phyloP scores from a whole-genome alignment of 2,797 vertebrate genomes.

The Chloroceryle amazona region DNA sequence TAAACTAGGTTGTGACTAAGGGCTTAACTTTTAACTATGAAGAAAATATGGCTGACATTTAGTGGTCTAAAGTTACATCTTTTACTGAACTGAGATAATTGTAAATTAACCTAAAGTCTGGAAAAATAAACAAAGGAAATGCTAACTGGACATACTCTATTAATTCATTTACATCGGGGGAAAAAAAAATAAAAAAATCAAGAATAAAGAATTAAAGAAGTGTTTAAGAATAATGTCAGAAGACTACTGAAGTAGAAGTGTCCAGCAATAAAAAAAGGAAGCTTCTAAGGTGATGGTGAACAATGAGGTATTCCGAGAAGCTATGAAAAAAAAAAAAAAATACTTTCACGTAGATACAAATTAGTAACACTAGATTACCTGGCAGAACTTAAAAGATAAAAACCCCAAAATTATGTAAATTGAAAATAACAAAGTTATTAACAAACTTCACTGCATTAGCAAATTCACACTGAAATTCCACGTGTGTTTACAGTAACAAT shows the following conservation, averaged over 20 bases:
- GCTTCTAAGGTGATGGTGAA: not conserved
- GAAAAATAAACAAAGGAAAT: not conserved
- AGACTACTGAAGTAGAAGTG: not conserved
- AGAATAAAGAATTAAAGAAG: not conserved
- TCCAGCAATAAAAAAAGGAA: not conserved
- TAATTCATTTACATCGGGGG: not conserved
- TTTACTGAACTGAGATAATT: not conserved
- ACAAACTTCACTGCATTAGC: not conserved
- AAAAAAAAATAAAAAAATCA: not conserved
- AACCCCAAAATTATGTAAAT: not conserved
- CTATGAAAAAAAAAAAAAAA: not conserved
- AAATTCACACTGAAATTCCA: not conserved
- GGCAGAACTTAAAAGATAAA: not conserved
- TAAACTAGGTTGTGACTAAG: not conserved
- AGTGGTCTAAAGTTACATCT: not conserved
- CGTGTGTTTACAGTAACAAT: not conserved
- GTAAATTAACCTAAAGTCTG: not conserved
- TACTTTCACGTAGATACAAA: not conserved
- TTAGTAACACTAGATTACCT: not conserved
- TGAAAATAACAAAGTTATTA: not conserved
- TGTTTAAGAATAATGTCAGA: not conserved
- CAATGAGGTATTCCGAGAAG: not conserved
- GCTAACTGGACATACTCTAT: not conserved
- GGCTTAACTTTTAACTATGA: not conserved
- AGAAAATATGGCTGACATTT: not conserved